Conservation (phyloP, 2,888 invertebrate species). For the Hesperia comma region DNA sequence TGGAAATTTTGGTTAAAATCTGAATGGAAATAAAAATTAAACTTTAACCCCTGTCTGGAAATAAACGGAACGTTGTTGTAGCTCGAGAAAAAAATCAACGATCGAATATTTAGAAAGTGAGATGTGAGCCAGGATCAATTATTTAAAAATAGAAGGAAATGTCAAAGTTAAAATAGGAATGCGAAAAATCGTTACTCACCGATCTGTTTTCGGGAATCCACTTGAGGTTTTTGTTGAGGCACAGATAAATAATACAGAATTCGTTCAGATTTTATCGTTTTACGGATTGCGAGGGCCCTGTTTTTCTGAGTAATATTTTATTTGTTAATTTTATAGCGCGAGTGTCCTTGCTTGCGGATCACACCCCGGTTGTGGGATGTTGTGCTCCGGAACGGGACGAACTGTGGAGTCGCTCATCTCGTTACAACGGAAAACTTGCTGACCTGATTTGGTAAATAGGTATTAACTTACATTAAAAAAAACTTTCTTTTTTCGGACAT, state of each 20-base stretch:
- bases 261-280: slow-evolving; percentile 31
- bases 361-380: slow-evolving; percentile 76
- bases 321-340: slow-evolving; percentile 67
- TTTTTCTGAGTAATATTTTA: slow-evolving; percentile 54
- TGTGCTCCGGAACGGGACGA: slow-evolving; percentile 49
- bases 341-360: slow-evolving; percentile 66
- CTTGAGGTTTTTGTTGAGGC: slow-evolving; percentile 27
- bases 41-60: slow-evolving; percentile 12
- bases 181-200: slow-evolving; percentile 70
- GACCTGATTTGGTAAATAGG: slow-evolving; percentile 3
- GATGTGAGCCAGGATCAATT: slow-evolving; percentile 10
- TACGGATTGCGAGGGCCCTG: slow-evolving; percentile 36
- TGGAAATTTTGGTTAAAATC: slow-evolving; percentile 1
- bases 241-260: slow-evolving; percentile 34
- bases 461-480: slow-evolving; percentile 35
- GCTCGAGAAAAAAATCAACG: not conserved
- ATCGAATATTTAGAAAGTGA: slow-evolving; percentile 9
- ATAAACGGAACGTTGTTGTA: not conserved
- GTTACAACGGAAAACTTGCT: not conserved
- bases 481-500: no score
- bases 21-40: not conserved
- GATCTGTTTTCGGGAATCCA: slow-evolving; percentile 43
- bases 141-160: slow-evolving; percentile 50
- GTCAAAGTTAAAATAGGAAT: slow-evolving; percentile 51
- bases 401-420: slow-evolving; percentile 53